phyloP scores from a whole-genome alignment of 2,797 vertebrate species.

The Taenioides sp. region DNA sequence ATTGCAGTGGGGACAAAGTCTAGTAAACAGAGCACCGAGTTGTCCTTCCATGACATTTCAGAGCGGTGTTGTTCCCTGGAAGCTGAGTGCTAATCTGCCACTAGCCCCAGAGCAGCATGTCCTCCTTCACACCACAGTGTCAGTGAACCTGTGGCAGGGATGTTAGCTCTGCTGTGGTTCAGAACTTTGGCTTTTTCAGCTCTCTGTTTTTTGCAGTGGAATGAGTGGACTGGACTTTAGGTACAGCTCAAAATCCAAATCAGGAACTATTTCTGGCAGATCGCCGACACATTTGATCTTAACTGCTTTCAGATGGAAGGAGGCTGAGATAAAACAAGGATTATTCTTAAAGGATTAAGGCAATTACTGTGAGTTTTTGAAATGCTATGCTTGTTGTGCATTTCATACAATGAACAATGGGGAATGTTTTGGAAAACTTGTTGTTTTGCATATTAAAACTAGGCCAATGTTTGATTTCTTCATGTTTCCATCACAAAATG shows the following conservation, averaged over 20 bases:
- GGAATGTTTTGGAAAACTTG: background rate
- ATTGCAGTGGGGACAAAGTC: conserved; percentile 36
- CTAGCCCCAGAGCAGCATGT: conserved; percentile 12
- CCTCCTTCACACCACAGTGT: conserved; percentile 17
- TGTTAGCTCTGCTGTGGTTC: conserved; percentile 12
- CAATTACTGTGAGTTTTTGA: background rate
- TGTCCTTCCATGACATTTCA: conserved; percentile 12
- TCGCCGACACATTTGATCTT: conserved; percentile 21
- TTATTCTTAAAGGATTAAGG: conserved; percentile 2
- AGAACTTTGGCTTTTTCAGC: conserved; percentile 4
- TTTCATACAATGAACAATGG: background rate
- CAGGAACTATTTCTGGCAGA: conserved; percentile 13
- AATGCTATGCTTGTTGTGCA: background rate
- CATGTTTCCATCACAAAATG: background rate
- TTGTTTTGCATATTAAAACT: background rate
- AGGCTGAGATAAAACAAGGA: conserved; percentile 10
- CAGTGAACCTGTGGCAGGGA: conserved; percentile 21
- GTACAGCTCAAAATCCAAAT: conserved; percentile 11
- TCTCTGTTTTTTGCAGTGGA: conserved; percentile 7
- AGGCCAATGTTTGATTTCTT: background rate
- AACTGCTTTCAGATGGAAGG: background rate
- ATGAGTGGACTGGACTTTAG: conserved; percentile 11
- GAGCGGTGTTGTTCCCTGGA: conserved; percentile 29
- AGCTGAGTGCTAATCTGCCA: conserved; percentile 26
- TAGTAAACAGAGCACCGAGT: conserved; percentile 30